Conservation (phyloP, 2,113 vertebrate genomes). For the Aramus guarauna region DNA sequence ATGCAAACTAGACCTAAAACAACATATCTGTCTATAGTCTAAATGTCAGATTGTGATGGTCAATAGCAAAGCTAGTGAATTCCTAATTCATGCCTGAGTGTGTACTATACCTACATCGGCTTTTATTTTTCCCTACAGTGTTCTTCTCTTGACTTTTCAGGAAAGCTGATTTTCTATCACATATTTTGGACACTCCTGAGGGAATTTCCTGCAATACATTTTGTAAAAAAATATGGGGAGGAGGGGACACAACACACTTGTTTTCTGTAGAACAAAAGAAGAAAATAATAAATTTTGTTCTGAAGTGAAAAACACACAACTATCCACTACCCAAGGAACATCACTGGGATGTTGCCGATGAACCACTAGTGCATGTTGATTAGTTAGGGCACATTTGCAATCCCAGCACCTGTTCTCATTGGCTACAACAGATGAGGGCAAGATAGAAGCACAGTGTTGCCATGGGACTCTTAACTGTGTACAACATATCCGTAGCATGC, state of each 20-base stretch:
- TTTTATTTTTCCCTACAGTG: not conserved
- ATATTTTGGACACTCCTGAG: not conserved
- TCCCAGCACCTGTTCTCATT: not conserved
- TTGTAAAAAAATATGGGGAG: rapidly evolving
- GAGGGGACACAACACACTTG: no score
- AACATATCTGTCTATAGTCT: not conserved
- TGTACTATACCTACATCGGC: rapidly evolving
- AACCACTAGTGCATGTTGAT: not conserved
- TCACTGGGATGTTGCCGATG: not conserved
- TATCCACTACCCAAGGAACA: not conserved
- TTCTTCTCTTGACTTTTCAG: not conserved
- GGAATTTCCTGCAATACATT: not conserved
- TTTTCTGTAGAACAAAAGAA: not conserved
- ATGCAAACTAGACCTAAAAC: not conserved
- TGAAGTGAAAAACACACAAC: not conserved
- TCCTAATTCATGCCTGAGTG: not conserved
- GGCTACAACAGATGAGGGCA: not conserved
- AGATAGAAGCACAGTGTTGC: not conserved
- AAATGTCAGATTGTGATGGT: not conserved
- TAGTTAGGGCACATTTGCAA: not conserved
- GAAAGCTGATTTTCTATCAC: not conserved
- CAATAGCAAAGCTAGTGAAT: not conserved
- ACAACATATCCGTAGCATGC: not conserved
- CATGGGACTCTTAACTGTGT: not conserved
- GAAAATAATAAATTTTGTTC: not conserved